Percentiles rank a stretch among this genome's conserved stretches.
Conservation (phyloP, 2,888 invertebrate genomes). For the Volucella bombylans region DNA sequence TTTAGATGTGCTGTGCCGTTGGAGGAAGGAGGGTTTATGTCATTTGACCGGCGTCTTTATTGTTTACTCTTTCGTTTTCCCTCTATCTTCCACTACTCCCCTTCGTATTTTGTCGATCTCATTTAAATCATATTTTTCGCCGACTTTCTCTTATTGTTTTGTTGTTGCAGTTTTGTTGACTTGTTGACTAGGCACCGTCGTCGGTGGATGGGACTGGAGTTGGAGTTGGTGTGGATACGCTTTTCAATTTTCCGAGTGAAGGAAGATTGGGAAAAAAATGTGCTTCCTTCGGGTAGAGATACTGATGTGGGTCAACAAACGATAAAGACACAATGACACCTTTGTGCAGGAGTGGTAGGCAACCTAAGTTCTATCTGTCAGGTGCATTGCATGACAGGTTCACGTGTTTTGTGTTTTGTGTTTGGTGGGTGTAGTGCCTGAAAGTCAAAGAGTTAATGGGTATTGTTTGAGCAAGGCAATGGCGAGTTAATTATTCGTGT, state of each 20-base stretch:
- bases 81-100: slow-evolving; percentile 9
- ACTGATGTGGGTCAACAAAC: slow-evolving; percentile 65
- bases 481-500: slow-evolving; percentile 55
- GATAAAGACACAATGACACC: slow-evolving; percentile 61
- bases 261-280: slow-evolving; percentile 41
- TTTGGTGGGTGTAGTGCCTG: not conserved
- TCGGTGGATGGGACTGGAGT: not conserved
- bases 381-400: slow-evolving; percentile 34
- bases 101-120: slow-evolving; percentile 35
- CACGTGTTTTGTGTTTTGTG: not conserved
- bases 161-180: slow-evolving; percentile 13
- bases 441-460: not conserved
- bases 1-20: not conserved
- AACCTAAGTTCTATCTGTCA: slow-evolving; percentile 5
- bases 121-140: slow-evolving; percentile 64
- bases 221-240: slow-evolving; percentile 14
- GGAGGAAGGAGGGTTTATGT: slow-evolving; percentile 53
- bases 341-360: slow-evolving; percentile 9
- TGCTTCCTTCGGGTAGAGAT: slow-evolving; percentile 37
- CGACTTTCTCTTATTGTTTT: slow-evolving; percentile 52
- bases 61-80: slow-evolving; percentile 51
- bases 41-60: slow-evolving; percentile 66
- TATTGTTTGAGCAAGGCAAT: slow-evolving; percentile 10
- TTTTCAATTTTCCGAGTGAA: slow-evolving; percentile 52
- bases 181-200: not conserved